Percentiles rank a stretch among this genome's conserved stretches.
These are phyloP conservation scores for Ataeniobius toweri DNA, from an alignment of 2,797 vertebrate genomes.

Conservation along the genomic window DNA sequence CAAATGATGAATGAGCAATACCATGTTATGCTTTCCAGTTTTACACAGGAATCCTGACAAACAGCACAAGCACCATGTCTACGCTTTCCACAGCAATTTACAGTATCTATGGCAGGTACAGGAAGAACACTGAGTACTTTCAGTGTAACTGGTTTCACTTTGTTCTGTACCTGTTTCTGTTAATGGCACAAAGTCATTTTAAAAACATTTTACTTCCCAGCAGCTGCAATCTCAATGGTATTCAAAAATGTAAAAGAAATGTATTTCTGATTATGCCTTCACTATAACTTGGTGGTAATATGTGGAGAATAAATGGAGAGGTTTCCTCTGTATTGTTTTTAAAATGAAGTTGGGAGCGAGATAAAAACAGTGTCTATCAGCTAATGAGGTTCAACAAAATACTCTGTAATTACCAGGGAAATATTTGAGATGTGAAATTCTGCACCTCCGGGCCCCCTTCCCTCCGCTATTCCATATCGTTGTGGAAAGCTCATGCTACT, in stretches of 20 bases:
- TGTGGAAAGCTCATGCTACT: conserved; percentile 3
- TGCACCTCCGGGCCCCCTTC: background rate
- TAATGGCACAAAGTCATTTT: background rate
- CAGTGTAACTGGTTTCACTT: background rate
- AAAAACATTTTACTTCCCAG: background rate
- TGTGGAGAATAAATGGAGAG: background rate
- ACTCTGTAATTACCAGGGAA: background rate
- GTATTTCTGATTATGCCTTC: background rate
- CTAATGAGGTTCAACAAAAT: background rate
- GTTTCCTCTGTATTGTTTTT: background rate
- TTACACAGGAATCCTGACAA: background rate
- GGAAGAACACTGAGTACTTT: background rate
- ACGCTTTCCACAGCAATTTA: background rate
- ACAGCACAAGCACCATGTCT: background rate
- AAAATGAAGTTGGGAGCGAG: background rate
- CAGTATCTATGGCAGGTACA: background rate
- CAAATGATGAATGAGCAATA: background rate
- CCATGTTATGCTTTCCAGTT: conserved; percentile 4
- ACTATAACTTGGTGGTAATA: background rate
- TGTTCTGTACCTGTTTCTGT: background rate
- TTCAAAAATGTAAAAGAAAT: background rate
- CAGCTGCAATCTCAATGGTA: background rate
- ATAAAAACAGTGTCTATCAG: background rate
- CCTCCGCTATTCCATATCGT: background rate
- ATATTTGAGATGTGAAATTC: conserved; percentile 1